Evolutionary conservation across 2,113 vertebrate genomes (phyloP).

Genomic region (Rhinichthys klamathensis): DNA sequence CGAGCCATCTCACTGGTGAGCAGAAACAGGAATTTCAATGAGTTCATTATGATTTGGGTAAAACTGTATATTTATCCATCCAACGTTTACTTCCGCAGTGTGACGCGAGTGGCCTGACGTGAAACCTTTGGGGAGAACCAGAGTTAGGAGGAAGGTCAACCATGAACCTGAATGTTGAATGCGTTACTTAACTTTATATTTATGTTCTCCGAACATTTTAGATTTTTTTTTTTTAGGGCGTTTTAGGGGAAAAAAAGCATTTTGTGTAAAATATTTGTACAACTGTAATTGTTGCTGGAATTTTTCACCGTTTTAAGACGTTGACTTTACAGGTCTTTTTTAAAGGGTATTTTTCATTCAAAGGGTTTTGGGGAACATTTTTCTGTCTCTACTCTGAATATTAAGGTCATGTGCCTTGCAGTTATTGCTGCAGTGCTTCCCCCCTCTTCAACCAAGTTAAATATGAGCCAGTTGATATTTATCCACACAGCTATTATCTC

Average conservation of each 20-base stretch:
- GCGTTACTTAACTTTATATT: slow-evolving; percentile 77
- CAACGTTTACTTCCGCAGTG: slow-evolving; percentile 48
- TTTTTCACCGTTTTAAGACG: slow-evolving; percentile 69
- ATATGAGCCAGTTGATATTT: slow-evolving; percentile 56
- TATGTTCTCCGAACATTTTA: slow-evolving; percentile 86
- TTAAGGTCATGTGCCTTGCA: slow-evolving; percentile 70
- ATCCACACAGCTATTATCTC: not conserved
- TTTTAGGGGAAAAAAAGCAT: slow-evolving; percentile 66
- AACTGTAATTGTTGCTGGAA: slow-evolving; percentile 84
- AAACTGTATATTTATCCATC: slow-evolving; percentile 28
- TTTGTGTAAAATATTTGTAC: slow-evolving; percentile 88
- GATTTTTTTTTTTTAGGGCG: slow-evolving; percentile 48
- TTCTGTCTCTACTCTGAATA: slow-evolving; percentile 55
- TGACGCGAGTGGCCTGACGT: slow-evolving; percentile 47
- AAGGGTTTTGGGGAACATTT: slow-evolving; percentile 68
- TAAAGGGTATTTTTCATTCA: slow-evolving; percentile 73
- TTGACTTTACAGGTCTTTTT: slow-evolving; percentile 81
- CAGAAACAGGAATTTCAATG: not conserved
- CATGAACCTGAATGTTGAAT: slow-evolving; percentile 69
- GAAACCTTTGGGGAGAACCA: slow-evolving; percentile 60
- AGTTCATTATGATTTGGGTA: not conserved
- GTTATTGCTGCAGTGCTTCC: slow-evolving; percentile 69
- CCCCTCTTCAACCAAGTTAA: slow-evolving; percentile 67
- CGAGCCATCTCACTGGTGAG: slow-evolving; percentile 23
- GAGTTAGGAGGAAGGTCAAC: slow-evolving; percentile 66